phyloP scores from a whole-genome alignment of 2,888 invertebrate genomes.

The Epirrita christyi region DNA sequence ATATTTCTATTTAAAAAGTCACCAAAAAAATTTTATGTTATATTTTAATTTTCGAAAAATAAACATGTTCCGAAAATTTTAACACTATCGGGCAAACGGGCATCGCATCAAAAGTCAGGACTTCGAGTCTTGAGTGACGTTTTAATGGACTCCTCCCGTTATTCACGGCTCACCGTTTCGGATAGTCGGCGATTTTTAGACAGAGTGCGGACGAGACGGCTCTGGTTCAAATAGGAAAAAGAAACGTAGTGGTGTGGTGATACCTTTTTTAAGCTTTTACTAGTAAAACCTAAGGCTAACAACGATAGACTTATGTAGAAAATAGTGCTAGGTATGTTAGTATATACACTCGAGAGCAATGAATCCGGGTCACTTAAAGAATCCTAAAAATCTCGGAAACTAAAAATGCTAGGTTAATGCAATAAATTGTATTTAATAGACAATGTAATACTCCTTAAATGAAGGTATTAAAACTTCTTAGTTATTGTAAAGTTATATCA shows the following conservation, averaged over 20 bases:
- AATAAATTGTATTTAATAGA: no score
- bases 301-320: no score
- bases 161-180: constrained; percentile 40
- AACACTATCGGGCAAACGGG: background rate
- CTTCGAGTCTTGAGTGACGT: constrained; percentile 56
- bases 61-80: background rate
- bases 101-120: constrained; percentile 28
- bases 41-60: no score
- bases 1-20: background rate
- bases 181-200: constrained; percentile 10
- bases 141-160: constrained; percentile 62
- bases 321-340: no score
- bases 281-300: background rate
- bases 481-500: no score
- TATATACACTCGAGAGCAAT: no score
- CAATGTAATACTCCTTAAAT: no score
- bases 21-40: no score
- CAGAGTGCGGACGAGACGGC: constrained; percentile 27
- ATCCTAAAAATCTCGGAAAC: no score
- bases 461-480: no score
- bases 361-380: no score
- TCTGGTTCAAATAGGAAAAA: background rate
- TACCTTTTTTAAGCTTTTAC: background rate
- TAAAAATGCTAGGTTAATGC: no score
- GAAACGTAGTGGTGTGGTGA: background rate